A percentile compares a stretch with the other conserved stretches of the same genome.
Conservation (phyloP, 2,888 invertebrate species). For the Labia minor region DNA sequence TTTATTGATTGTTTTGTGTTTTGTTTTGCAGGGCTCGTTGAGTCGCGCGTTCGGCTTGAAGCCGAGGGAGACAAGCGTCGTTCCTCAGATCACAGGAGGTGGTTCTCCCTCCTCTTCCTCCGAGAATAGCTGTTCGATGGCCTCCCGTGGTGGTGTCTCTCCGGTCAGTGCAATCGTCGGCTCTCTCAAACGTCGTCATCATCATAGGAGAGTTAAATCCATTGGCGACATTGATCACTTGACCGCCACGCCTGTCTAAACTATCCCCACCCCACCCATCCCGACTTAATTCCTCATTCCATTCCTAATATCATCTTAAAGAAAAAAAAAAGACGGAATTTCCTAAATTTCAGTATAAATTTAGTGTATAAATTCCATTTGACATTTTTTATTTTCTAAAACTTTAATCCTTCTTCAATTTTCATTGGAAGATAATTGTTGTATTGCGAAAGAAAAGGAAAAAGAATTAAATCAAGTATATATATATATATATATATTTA, state of each 20-base stretch:
- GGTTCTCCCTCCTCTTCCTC: conserved; percentile 26
- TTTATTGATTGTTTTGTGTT: no score
- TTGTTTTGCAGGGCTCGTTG: conserved; percentile 50
- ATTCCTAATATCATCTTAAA: neutral
- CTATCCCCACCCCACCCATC: neutral
- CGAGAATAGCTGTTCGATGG: conserved; percentile 31
- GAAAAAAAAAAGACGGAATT: no score
- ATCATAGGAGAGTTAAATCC: conserved; percentile 52
- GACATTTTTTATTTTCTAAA: no score
- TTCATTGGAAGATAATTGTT: no score
- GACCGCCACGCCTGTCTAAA: conserved; percentile 37
- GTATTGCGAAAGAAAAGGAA: no score
- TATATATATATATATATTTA: no score
- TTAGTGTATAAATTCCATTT: no score
- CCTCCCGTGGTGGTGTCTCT: conserved; percentile 41
- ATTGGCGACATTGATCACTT: conserved; percentile 62
- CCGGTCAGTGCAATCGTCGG: conserved; percentile 42
- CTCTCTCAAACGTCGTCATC: conserved; percentile 45
- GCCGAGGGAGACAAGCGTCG: conserved; percentile 33
- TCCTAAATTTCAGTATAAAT: neutral
- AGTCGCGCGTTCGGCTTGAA: conserved; percentile 56
- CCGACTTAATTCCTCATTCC: neutral
- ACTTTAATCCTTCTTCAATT: no score
- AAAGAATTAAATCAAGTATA: no score
- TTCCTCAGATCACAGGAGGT: neutral